Evolutionary conservation across 2,797 vertebrate species (phyloP), one percentile per base, ranked within the genome.

Genomic region (Aeoliscus strigatus): DNA sequence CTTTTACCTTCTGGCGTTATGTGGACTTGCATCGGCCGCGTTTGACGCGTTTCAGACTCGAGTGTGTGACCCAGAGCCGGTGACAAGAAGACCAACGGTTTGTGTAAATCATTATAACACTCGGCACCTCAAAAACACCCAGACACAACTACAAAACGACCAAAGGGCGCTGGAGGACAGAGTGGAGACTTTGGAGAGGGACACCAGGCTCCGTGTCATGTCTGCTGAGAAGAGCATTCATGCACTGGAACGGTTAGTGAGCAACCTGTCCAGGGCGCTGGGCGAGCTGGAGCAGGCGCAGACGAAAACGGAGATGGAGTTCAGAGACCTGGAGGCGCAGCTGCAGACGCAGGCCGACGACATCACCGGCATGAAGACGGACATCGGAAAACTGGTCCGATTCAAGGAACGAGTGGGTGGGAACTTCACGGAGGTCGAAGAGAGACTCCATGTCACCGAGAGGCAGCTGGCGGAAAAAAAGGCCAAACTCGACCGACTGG

Each of bases 281-380:
- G 18, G 6, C 3, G 18, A 21, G 3, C n/a, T n/a, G n/a, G 6
- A 21, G 3, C 18, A 21, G 18, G 18, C 18, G 18, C 3, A 3
- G 18, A 21, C 3, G 18, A 21, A 37, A 25, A 42, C 4, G 0
- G 8, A 30, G 32, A 17, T 0, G 4, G 18, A 25, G 12, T 13
- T 33, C 21, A 27, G 5, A 3, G 8, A 21, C 0, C 4, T 15
- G 6, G 27, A 16, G 18, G 12, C 5, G 10, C 23, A 38, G 11
- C 15, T 2, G 5, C 10, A 30, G 13, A 8, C 23, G 12, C n/a
- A 42, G 1, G 8, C 6, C 2, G 15, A 0, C 4, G 35, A 18
- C 24, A 35, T 59, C 1, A 21, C 6, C 6, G 9, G 9, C 10
- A 30, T 59, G 27, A 51, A 46, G 41, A 35, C 6, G 15, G 27